These are phyloP conservation scores for Aleiodes alternator DNA, from an alignment of 2,888 invertebrate genomes.

Conservation along the genomic window DNA sequence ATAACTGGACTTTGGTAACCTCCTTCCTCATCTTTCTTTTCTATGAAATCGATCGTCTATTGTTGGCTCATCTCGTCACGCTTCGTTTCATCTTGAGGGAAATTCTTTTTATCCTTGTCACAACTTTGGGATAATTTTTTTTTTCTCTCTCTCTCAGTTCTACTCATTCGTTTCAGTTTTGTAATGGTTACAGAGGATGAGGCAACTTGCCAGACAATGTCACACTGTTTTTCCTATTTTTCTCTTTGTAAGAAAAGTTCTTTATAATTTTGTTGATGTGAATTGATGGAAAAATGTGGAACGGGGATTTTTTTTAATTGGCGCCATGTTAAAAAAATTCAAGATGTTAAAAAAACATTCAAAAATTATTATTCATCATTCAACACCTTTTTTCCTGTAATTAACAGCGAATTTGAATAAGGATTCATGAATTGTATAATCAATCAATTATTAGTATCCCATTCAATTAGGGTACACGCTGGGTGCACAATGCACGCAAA, in stretches of 20 bases:
- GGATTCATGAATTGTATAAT: too few species aligned
- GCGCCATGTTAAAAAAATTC: too few species aligned
- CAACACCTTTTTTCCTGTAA: too few species aligned
- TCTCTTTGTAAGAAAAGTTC: neutral
- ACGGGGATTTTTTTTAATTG: too few species aligned
- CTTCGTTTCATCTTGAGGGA: constrained; percentile 10
- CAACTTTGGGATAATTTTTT: neutral
- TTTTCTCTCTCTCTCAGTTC: neutral
- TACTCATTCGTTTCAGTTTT: constrained; percentile 24
- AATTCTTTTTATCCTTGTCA: constrained; percentile 18
- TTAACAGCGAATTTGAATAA: too few species aligned
- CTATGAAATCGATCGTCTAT: constrained; percentile 31
- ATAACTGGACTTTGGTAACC: constrained; percentile 4
- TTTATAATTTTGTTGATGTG: neutral
- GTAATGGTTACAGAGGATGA: constrained; percentile 10
- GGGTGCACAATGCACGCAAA: too few species aligned
- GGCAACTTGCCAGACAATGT: constrained; percentile 27
- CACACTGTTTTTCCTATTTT: neutral
- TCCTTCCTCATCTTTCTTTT: too few species aligned
- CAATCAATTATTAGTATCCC: too few species aligned
- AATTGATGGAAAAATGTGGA: neutral
- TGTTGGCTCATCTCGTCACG: constrained; percentile 38
- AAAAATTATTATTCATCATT: too few species aligned
- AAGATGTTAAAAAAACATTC: too few species aligned
- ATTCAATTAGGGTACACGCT: too few species aligned